Base-by-base conservation (phyloP, 1,140 invertebrate species). In the Neomicropteryx cornuta region DNA sequence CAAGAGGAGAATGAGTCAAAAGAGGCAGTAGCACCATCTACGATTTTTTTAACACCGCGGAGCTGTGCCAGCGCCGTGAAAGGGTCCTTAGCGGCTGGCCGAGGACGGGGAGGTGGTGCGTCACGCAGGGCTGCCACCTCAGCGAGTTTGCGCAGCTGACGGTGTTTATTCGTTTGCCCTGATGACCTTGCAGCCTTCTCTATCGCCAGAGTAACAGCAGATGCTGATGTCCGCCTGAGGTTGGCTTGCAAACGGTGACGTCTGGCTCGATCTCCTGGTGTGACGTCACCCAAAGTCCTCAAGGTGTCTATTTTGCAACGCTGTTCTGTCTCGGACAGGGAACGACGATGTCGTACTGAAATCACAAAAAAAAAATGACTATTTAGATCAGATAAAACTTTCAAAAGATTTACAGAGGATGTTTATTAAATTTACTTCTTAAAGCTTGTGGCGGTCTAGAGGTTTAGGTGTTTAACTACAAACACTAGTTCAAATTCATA, bases 21-120 rank as follows among this genome's bases (percentile, higher is more conserved):
- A 6, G 60, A 56, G 36, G 56, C 56, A 18, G 61, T 56, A 49
- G 63, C 56, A 24, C 70, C 72, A 39, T 81, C 81, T 5, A 86
- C 66, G 33, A 86, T 82, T 53, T 87, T 87, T 55, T 81, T 83
- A 18, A 85, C 81, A 35, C 82, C 82, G 4, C 75, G 63, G 41
- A 77, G 71, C 40, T 76, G 72, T 4, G 68, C 71, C 8, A 83
- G 57, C 2, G 76, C 70, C 30, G 80, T 75, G 54, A 86, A 84
- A 11, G 82, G 81, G 62, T 86, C 84, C 16, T 21, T 36, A 14
- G 18, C 21, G 17, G 23, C 8, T 8, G 8, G 23, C 23, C 23
- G 8, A 13, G 23, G 23, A 8, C 13, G 8, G 8, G 23, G 8
- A 8, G 23, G 23, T 8, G 8, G 23, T 8, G 13, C 23, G 13